Conservation (phyloP, 2,113 vertebrate species). For the Peromyscus californicus region DNA sequence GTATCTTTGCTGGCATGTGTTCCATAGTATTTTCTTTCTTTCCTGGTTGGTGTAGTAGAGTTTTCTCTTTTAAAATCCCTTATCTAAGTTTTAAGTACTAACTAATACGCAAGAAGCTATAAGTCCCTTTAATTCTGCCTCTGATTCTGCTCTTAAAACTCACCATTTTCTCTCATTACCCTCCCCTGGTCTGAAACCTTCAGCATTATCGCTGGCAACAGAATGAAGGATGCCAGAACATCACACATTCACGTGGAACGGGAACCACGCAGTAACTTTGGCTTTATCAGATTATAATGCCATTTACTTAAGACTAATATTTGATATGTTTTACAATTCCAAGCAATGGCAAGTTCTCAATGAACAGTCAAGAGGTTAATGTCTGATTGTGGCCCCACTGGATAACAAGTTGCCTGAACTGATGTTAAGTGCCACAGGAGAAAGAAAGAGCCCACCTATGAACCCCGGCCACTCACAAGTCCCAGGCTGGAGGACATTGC, state of each 20-base stretch:
- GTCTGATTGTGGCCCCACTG: slow-evolving; percentile 65
- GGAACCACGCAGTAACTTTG: neutral
- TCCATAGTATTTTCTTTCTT: neutral
- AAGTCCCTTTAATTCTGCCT: neutral
- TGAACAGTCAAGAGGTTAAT: slow-evolving; percentile 60
- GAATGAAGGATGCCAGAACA: neutral
- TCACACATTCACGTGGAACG: neutral
- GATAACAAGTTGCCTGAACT: slow-evolving; percentile 77
- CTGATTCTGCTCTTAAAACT: neutral
- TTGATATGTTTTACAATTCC: neutral
- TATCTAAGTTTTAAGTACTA: neutral
- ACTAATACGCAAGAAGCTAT: neutral
- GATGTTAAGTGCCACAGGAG: slow-evolving; percentile 37
- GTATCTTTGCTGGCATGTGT: neutral
- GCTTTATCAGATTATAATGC: neutral
- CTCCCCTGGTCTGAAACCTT: neutral
- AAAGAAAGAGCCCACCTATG: slow-evolving; percentile 72
- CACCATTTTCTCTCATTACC: neutral
- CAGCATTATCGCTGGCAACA: neutral
- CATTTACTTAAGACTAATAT: neutral
- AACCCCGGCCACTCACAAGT: neutral
- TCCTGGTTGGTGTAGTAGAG: neutral
- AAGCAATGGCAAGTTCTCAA: slow-evolving; percentile 62
- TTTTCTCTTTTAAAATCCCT: neutral
- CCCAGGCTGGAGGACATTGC: too few species aligned